Evolutionary conservation across 2,113 vertebrate genomes (phyloP), one percentile per base, ranked within the genome.

Genomic region (Nesogale talazaci): DNA sequence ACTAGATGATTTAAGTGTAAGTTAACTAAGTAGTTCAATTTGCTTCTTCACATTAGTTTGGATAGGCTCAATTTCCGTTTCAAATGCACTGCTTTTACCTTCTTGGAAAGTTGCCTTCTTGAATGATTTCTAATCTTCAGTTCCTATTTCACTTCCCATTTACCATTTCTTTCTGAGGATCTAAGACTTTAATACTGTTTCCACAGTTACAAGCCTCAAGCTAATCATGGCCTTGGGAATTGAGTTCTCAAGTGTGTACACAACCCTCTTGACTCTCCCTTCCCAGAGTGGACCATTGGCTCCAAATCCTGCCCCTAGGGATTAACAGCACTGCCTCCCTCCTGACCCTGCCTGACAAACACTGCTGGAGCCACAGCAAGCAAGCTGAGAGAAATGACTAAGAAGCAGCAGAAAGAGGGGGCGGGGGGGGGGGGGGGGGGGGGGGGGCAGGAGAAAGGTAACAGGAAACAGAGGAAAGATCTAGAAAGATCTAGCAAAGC

Each of bases 161-260:
- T 88, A 42, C 40, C 65, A 76, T 95, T 96, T 97, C 91, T 72
- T 2, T 84, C 94, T 70, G 78, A 84, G 87, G 82, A 83, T 72
- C 52, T 86, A 76, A 78, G 93, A 92, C 94, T 83, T 95, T 83
- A 92, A 97, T 96, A 95, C 97, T n/a, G 92, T 97, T 16, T 0
- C 97, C 96, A 94, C 92, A 96, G 95, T 94, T 95, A 97, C 97
- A 91, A 82, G 95, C 94, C 91, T 83, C 87, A 84, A 52, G 91
- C 74, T 1, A 57, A 92, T 97, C 96, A 96, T 86, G 89, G 96
- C 95, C 95, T 25, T 84, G 97, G 97, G 96, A 98, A 97, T 95
- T 95, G 95, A 94, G 76, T 83, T 46, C 93, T 95, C 94, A 59
- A 72, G 95, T 63, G 97, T 79, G 63, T 83, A 31, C 31, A 46